Evolutionary conservation across 2,113 vertebrate genomes (phyloP).

Genomic region (Dicaeum eximium): DNA sequence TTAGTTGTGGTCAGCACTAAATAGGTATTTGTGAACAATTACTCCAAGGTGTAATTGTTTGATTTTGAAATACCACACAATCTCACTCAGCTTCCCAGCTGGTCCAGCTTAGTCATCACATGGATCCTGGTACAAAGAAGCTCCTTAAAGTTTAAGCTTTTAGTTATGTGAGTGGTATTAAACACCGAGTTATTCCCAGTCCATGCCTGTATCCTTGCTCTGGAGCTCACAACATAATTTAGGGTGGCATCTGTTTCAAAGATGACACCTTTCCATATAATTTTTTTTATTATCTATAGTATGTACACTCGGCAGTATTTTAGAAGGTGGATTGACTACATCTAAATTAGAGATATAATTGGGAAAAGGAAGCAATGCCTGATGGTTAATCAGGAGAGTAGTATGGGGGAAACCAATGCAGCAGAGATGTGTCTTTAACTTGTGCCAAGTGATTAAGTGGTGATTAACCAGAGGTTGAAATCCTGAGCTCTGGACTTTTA

Average conservation of each 20-base stretch:
- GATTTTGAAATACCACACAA: neutral
- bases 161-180: neutral
- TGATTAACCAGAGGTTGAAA: conserved; percentile 31
- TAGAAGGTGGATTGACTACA: neutral
- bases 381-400: neutral
- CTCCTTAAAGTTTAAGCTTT: neutral
- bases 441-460: conserved; percentile 29
- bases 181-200: neutral
- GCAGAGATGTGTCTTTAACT: neutral
- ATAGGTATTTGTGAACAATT: neutral
- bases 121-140: neutral
- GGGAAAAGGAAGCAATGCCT: neutral
- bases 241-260: neutral
- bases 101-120: neutral
- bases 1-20: neutral
- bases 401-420: neutral
- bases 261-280: neutral
- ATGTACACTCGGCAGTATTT: neutral
- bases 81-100: neutral
- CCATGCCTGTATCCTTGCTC: neutral
- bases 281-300: neutral
- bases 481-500: conserved; percentile 26
- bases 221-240: neutral
- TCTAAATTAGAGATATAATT: neutral
- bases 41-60: neutral